These are phyloP conservation scores for Harpagifer antarcticus DNA, from an alignment of 2,797 vertebrate genomes.

Conservation along the genomic window DNA sequence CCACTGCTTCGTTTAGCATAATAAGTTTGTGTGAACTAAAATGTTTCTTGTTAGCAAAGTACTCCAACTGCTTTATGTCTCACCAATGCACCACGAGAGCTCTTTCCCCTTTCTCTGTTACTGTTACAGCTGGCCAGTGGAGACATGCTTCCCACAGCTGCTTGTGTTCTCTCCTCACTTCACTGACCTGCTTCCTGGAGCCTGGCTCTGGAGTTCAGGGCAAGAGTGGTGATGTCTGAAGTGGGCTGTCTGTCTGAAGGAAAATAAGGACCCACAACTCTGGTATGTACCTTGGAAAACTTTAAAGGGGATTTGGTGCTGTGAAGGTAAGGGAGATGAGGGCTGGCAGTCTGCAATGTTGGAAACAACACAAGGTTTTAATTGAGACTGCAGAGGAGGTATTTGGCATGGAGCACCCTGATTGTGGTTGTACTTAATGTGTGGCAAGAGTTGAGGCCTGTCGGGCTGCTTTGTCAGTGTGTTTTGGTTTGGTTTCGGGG, in stretches of 20 bases:
- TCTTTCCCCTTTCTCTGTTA: conserved; percentile 48
- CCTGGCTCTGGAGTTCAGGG: conserved; percentile 75
- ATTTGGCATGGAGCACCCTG: conserved; percentile 35
- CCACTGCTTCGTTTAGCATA: conserved; percentile 16
- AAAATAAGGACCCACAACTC: conserved; percentile 55
- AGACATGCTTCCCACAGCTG: conserved; percentile 79
- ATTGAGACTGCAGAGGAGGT: conserved; percentile 41
- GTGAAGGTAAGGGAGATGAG: conserved; percentile 55
- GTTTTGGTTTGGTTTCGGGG: conserved; percentile 44
- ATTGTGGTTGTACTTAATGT: conserved; percentile 32
- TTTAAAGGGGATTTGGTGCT: conserved; percentile 51
- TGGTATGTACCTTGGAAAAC: conserved; percentile 60
- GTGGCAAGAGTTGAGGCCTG: conserved; percentile 43
- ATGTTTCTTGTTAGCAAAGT: background rate
- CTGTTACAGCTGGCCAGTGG: conserved; percentile 72
- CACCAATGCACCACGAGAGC: conserved; percentile 19
- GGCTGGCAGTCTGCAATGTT: conserved; percentile 49
- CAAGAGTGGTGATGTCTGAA: conserved; percentile 71
- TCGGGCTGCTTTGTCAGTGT: conserved; percentile 32
- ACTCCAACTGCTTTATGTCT: conserved; percentile 27
- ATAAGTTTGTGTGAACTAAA: background rate
- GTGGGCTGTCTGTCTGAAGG: conserved; percentile 58
- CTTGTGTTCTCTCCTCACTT: conserved; percentile 78
- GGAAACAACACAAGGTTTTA: conserved; percentile 42
- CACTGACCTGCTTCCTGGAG: conserved; percentile 77